phyloP scores from a whole-genome alignment of 2,888 invertebrate genomes.

The Hipparchia sbordonii region DNA sequence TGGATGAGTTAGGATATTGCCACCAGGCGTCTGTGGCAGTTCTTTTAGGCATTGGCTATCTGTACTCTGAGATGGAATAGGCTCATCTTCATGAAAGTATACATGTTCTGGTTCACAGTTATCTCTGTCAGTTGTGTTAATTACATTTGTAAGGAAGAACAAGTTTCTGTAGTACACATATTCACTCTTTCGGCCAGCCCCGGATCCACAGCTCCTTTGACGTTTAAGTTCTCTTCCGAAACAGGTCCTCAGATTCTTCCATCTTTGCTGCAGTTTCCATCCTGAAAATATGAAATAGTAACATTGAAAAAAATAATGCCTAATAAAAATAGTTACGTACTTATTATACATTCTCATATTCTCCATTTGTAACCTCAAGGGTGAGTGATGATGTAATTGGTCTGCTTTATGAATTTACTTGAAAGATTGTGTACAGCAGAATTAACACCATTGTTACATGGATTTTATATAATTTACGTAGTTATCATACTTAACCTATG shows the following conservation, averaged over 20 bases:
- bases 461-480: too few relatives aligned
- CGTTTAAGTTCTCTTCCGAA: slow-evolving; percentile 42
- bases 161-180: slow-evolving; percentile 29
- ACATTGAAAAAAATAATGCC: too few relatives aligned
- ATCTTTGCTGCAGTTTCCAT: slow-evolving; percentile 41
- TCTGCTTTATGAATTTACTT: too few relatives aligned
- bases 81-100: slow-evolving; percentile 21
- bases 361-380: too few relatives aligned
- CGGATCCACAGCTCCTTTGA: slow-evolving; percentile 34
- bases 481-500: too few relatives aligned
- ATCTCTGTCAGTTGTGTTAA: slow-evolving; percentile 24
- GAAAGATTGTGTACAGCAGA: too few relatives aligned
- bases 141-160: slow-evolving; percentile 25
- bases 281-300: slow-evolving; percentile 26
- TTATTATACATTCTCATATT: too few relatives aligned
- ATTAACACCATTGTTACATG: too few relatives aligned
- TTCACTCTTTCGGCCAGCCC: slow-evolving; percentile 27
- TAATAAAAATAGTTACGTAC: too few relatives aligned
- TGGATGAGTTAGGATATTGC: neutral
- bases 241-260: slow-evolving; percentile 44
- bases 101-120: slow-evolving; percentile 29
- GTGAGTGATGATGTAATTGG: too few relatives aligned
- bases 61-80: slow-evolving; percentile 6
- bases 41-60: neutral
- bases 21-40: neutral